Evolutionary conservation across 2,888 invertebrate genomes (phyloP).

Genomic region (Ditula angustiorana): DNA sequence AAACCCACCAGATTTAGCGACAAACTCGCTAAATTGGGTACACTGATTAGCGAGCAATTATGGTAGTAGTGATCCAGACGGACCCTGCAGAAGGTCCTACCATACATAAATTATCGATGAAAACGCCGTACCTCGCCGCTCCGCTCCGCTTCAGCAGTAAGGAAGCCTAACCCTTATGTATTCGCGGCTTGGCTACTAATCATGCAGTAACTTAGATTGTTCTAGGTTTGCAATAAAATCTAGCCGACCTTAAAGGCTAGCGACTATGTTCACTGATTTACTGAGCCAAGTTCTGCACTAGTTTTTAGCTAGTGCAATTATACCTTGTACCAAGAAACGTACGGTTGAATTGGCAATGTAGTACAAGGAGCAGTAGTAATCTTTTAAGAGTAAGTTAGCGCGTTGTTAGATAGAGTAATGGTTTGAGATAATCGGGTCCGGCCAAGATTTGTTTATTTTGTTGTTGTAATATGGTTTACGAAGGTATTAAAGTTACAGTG

Average conservation of each 20-base stretch:
- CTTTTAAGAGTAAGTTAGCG: neutral
- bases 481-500: neutral
- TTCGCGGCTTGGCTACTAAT: conserved; percentile 15
- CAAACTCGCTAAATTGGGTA: too few species aligned
- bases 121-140: too few species aligned
- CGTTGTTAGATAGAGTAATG: conserved; percentile 24
- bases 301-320: neutral
- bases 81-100: too few species aligned
- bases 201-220: conserved; percentile 14
- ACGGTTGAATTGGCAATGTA: neutral
- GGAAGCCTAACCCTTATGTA: neutral
- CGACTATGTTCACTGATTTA: neutral
- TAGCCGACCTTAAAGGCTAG: conserved; percentile 38
- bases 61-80: too few species aligned
- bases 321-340: neutral
- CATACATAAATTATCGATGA: too few species aligned
- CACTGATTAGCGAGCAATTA: too few species aligned
- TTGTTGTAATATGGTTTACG: neutral
- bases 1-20: too few species aligned
- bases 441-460: conserved; percentile 12
- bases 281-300: neutral
- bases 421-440: conserved; percentile 15
- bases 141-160: neutral
- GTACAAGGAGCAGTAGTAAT: neutral
- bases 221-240: conserved; percentile 20